These are phyloP conservation scores for Microplitis manilae DNA, from an alignment of 2,888 invertebrate genomes.

Conservation along the genomic window DNA sequence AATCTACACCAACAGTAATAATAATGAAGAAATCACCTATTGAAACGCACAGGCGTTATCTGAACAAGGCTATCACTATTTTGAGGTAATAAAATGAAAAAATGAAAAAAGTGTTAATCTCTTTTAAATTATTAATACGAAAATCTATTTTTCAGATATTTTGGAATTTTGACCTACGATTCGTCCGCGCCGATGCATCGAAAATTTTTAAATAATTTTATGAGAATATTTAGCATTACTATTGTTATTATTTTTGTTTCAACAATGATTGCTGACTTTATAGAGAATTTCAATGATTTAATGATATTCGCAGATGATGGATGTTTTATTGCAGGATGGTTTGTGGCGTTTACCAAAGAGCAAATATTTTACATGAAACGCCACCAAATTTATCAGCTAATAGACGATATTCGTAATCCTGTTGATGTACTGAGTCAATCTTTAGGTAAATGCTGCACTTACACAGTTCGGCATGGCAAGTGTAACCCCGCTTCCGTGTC, in stretches of 20 bases:
- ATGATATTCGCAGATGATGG: conserved; percentile 58
- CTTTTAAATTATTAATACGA: too few relatives aligned
- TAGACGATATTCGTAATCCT: conserved; percentile 42
- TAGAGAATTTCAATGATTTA: conserved; percentile 49
- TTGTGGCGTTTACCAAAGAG: conserved; percentile 56
- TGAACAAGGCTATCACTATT: background rate
- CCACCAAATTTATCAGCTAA: conserved; percentile 46
- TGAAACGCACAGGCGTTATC: too few relatives aligned
- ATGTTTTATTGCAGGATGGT: conserved; percentile 57
- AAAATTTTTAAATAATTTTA: background rate
- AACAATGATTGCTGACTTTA: conserved; percentile 55
- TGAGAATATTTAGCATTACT: background rate
- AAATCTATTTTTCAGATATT: background rate
- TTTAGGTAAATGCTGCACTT: conserved; percentile 49
- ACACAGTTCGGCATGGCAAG: too few relatives aligned
- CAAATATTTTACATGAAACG: conserved; percentile 51
- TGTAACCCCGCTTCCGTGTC: too few relatives aligned
- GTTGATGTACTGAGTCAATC: conserved; percentile 51
- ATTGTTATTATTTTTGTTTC: conserved; percentile 46
- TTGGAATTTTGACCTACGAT: background rate
- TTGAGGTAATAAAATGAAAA: background rate
- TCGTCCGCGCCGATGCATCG: background rate
- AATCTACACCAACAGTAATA: too few relatives aligned
- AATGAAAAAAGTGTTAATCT: background rate
- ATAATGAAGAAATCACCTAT: too few relatives aligned